These are phyloP conservation scores for Ursus arctos DNA, from an alignment of 2,113 vertebrate species.

Conservation along the genomic window DNA sequence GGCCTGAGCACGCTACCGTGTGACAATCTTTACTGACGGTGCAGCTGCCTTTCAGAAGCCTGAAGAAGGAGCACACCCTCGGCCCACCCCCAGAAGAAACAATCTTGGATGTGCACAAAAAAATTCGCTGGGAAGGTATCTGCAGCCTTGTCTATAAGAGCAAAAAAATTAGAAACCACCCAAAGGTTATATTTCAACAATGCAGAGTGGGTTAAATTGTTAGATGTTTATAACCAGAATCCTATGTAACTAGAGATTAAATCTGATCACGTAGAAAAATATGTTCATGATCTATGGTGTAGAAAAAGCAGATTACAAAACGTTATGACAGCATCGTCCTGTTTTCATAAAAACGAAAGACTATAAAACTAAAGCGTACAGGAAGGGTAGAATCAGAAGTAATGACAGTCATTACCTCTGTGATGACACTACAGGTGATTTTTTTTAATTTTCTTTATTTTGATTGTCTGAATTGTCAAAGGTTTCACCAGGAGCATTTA, in stretches of 20 bases:
- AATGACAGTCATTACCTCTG: background rate
- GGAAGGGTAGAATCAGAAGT: background rate
- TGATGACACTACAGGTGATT: background rate
- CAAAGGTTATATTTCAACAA: background rate
- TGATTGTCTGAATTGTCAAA: conserved; percentile 27
- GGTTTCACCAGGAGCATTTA: background rate
- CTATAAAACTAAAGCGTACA: background rate
- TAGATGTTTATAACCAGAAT: background rate
- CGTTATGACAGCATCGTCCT: background rate
- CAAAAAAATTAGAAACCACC: background rate
- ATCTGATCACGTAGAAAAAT: background rate
- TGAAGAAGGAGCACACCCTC: background rate
- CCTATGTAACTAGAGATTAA: background rate
- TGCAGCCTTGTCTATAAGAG: background rate
- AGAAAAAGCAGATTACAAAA: conserved; percentile 15
- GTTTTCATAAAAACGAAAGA: background rate
- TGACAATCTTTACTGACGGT: background rate
- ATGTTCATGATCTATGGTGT: background rate
- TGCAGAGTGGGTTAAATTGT: background rate
- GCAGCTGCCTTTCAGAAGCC: background rate
- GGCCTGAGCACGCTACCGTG: background rate
- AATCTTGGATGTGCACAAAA: background rate
- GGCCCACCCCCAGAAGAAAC: background rate
- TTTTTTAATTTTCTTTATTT: conserved; percentile 36
- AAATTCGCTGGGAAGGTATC: background rate